Percentiles rank a stretch among this genome's conserved stretches.
Evolutionary conservation across 2,888 invertebrate species (phyloP).

Genomic region (Tromatobia lineatoria): DNA sequence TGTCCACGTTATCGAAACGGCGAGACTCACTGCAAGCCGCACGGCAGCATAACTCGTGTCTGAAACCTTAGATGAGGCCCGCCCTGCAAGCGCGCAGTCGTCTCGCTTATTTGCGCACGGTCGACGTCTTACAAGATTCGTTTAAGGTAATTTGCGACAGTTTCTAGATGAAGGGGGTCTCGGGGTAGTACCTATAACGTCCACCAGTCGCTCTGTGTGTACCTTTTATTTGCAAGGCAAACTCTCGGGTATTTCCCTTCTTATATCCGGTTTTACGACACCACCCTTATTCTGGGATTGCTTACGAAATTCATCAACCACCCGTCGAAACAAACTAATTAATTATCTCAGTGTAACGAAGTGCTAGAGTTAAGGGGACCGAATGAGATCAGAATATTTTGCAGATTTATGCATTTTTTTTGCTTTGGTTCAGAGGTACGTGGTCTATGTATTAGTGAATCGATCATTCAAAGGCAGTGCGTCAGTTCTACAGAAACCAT

Average conservation of each 20-base stretch:
- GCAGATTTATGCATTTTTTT: no score
- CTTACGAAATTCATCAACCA: conserved; percentile 71
- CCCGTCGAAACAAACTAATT: conserved; percentile 56
- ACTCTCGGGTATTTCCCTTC: not conserved
- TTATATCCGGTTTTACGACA: not conserved
- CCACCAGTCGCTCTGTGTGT: not conserved
- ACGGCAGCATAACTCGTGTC: conserved; percentile 47
- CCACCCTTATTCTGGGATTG: conserved; percentile 2
- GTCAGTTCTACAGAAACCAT: no score
- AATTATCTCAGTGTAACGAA: conserved; percentile 32
- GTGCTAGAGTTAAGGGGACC: not conserved
- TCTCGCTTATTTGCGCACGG: conserved; percentile 60
- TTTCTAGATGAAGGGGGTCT: conserved; percentile 45
- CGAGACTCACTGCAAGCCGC: conserved; percentile 39
- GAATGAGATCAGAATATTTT: not conserved
- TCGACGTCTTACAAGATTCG: conserved; percentile 79
- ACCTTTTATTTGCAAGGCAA: not conserved
- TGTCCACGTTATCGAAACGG: conserved; percentile 51
- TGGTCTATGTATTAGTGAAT: no score
- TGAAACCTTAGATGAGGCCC: conserved; percentile 63
- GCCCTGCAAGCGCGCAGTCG: conserved; percentile 73
- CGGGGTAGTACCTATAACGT: not conserved
- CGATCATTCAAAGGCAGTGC: no score
- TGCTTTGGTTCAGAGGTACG: no score
- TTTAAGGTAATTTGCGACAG: conserved; percentile 73